phyloP scores from a whole-genome alignment of 2,113 vertebrate species.

The Colistium nudipinnis region DNA sequence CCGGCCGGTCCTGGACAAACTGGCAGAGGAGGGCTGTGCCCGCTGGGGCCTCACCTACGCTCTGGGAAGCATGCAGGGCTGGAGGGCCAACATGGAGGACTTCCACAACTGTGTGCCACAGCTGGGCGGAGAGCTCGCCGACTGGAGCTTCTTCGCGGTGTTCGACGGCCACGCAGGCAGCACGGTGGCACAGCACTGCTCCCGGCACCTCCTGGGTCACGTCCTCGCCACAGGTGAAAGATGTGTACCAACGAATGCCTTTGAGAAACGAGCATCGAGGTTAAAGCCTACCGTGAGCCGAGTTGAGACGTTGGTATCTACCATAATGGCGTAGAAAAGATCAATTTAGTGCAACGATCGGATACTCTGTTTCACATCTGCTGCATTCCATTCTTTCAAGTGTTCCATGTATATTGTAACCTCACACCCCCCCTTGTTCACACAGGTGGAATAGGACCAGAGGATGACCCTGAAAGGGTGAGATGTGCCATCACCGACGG shows the following conservation, averaged over 20 bases:
- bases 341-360: not conserved
- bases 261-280: no score
- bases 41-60: conserved; percentile 80
- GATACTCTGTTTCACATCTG: not conserved
- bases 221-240: conserved; percentile 79
- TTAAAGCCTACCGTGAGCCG: no score
- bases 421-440: conserved; percentile 12
- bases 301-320: not conserved
- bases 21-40: conserved; percentile 79
- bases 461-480: conserved; percentile 76
- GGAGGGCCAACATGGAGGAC: conserved; percentile 85
- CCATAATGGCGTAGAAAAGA: not conserved
- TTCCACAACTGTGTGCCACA: conserved; percentile 81
- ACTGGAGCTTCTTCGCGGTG: conserved; percentile 85
- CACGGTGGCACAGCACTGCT: conserved; percentile 81
- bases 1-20: conserved; percentile 79
- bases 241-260: not conserved
- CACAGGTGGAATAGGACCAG: conserved; percentile 75
- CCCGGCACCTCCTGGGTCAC: conserved; percentile 82
- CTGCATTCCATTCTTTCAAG: not conserved
- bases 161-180: conserved; percentile 83
- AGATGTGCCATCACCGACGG: conserved; percentile 75
- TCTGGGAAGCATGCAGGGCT: conserved; percentile 83
- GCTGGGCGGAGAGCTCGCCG: conserved; percentile 74
- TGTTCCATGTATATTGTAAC: no score